A percentile compares a stretch with the other conserved stretches of the same genome.
phyloP scores from a whole-genome alignment of 2,888 invertebrate genomes.

The Dioctria linearis region DNA sequence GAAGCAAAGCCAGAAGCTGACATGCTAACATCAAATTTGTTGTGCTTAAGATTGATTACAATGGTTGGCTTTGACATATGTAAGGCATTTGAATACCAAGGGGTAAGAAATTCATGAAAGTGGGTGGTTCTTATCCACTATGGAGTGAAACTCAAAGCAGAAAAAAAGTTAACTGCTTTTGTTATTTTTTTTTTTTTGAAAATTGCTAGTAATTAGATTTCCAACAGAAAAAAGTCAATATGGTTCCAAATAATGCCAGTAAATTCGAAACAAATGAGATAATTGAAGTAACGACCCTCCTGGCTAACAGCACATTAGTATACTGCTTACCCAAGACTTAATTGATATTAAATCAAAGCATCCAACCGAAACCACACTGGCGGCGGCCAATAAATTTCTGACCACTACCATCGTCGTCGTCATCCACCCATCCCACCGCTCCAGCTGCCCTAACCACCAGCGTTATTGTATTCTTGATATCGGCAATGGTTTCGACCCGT shows the following conservation, averaged over 20 bases:
- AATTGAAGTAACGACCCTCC: slow-evolving; percentile 20
- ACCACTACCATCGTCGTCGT: neutral
- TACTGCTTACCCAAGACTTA: slow-evolving; percentile 39
- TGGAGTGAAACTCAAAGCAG: too few species aligned
- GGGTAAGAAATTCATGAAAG: too few species aligned
- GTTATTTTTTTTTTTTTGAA: neutral
- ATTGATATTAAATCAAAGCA: slow-evolving; percentile 53
- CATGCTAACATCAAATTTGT: too few species aligned
- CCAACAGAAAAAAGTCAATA: neutral
- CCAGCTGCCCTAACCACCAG: neutral
- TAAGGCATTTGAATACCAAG: too few species aligned
- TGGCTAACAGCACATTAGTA: neutral
- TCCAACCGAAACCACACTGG: slow-evolving; percentile 39
- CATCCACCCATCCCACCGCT: neutral
- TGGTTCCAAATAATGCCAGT: neutral
- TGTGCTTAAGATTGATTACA: too few species aligned
- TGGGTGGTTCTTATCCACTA: too few species aligned
- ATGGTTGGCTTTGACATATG: too few species aligned
- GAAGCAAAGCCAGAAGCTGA: too few species aligned
- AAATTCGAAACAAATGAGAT: slow-evolving; percentile 42
- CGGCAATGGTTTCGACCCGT: neutral
- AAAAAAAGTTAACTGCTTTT: neutral
- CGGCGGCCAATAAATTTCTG: slow-evolving; percentile 39
- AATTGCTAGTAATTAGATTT: slow-evolving; percentile 2
- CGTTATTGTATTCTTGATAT: too few species aligned